phyloP scores from a whole-genome alignment of 2,888 invertebrate species.

The Yponomeuta evonymella region DNA sequence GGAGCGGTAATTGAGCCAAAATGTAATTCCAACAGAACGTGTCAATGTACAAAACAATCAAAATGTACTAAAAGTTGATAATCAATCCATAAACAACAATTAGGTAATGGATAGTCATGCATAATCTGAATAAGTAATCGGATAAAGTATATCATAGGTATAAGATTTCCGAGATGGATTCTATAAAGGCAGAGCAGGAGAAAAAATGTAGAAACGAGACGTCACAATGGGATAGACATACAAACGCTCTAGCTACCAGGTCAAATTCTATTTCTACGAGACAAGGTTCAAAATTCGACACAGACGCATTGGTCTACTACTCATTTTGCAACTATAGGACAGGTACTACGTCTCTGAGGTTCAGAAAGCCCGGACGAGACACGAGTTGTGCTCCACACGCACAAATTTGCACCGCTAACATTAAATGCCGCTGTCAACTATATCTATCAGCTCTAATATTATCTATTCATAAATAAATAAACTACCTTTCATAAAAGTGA shows the following conservation, averaged over 20 bases:
- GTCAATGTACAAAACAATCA: slow-evolving; percentile 20
- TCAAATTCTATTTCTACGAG: slow-evolving; percentile 49
- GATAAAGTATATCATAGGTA: slow-evolving; percentile 17
- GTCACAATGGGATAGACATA: slow-evolving; percentile 46
- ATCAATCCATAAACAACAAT: slow-evolving; percentile 7
- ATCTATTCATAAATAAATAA: slow-evolving; percentile 8
- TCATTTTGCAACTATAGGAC: slow-evolving; percentile 75
- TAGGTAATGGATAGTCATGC: slow-evolving; percentile 14
- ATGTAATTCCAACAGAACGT: slow-evolving; percentile 61
- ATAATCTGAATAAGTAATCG: slow-evolving; percentile 20
- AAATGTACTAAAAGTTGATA: neutral
- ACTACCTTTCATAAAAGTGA: slow-evolving; percentile 15
- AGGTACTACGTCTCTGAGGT: slow-evolving; percentile 62
- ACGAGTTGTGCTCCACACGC: slow-evolving; percentile 48
- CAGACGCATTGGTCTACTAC: slow-evolving; percentile 50
- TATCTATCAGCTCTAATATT: slow-evolving; percentile 30
- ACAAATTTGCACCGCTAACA: slow-evolving; percentile 50
- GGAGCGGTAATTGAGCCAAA: slow-evolving; percentile 64
- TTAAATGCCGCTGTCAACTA: slow-evolving; percentile 60
- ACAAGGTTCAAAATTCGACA: slow-evolving; percentile 41
- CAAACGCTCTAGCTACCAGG: slow-evolving; percentile 44
- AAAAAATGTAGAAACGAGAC: slow-evolving; percentile 27
- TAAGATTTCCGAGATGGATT: slow-evolving; percentile 16
- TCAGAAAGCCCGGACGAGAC: slow-evolving; percentile 59
- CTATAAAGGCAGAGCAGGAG: slow-evolving; percentile 19